Evolutionary conservation across 2,888 invertebrate species (phyloP).

Genomic region (Netelia virgata): DNA sequence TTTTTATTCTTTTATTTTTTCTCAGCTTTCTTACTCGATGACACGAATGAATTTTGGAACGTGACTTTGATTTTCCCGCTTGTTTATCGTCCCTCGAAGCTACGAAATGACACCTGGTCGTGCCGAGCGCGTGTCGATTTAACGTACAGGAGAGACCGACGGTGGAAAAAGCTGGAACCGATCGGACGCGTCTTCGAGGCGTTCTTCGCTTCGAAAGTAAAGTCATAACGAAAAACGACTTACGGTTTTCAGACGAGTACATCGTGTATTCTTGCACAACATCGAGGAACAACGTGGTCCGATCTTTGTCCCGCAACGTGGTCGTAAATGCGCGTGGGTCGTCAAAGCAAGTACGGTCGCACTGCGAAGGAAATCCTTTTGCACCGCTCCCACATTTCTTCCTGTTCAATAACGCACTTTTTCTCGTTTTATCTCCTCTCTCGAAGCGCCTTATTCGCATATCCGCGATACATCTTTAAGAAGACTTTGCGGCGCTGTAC

Average conservation of each 20-base stretch:
- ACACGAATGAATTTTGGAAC: neutral
- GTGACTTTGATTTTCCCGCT: neutral
- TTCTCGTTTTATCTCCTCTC: slow-evolving; percentile 23
- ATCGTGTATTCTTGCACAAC: slow-evolving; percentile 21
- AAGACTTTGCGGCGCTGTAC: neutral
- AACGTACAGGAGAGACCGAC: neutral
- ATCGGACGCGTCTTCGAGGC: slow-evolving; percentile 5
- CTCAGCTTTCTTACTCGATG: neutral
- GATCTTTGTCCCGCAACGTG: neutral
- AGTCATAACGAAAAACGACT: neutral
- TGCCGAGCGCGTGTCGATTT: too few species aligned
- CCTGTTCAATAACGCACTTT: slow-evolving; percentile 45
- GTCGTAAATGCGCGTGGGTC: slow-evolving; percentile 47
- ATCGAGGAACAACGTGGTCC: neutral
- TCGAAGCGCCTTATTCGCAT: slow-evolving; percentile 34
- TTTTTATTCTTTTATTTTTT: neutral
- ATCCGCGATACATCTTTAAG: slow-evolving; percentile 33
- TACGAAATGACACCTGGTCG: too few species aligned
- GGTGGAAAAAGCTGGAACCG: slow-evolving; percentile 1
- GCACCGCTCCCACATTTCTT: slow-evolving; percentile 56
- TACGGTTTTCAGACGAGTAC: neutral
- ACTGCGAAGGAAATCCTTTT: slow-evolving; percentile 48
- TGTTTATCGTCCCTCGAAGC: too few species aligned
- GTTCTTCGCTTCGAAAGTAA: neutral
- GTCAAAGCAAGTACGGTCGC: slow-evolving; percentile 46